A percentile compares a stretch with the other conserved stretches of the same genome.
Conservation (phyloP, 2,888 invertebrate species). For the Acanthosepion esculentum region DNA sequence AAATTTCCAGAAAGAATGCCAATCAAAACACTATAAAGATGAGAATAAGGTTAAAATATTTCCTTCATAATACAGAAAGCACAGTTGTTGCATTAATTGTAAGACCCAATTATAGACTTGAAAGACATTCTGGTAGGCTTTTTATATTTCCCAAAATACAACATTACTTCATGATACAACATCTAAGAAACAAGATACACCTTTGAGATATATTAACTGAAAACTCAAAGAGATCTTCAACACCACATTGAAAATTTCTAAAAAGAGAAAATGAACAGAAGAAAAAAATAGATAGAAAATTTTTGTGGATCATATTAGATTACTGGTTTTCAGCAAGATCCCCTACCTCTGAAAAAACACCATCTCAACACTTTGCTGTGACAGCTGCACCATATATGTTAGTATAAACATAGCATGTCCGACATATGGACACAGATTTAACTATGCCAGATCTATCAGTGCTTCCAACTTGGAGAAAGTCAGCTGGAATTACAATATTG, state of each 20-base stretch:
- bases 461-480: neutral
- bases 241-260: neutral
- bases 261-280: neutral
- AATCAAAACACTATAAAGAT: too few species aligned
- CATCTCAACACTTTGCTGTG: slow-evolving; percentile 33
- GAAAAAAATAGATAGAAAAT: neutral
- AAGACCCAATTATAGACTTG: too few species aligned
- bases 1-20: too few species aligned
- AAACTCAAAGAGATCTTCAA: neutral
- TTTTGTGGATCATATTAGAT: neutral
- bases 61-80: too few species aligned
- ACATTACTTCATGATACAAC: too few species aligned
- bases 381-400: neutral
- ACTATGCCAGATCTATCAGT: neutral
- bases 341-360: neutral
- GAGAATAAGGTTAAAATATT: too few species aligned
- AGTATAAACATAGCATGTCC: neutral
- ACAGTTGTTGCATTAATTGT: too few species aligned
- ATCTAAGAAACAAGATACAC: neutral
- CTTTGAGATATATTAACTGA: neutral
- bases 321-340: neutral
- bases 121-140: too few species aligned
- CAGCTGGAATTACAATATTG: neutral
- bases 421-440: slow-evolving; percentile 1
- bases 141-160: too few species aligned